These are phyloP conservation scores for Acropternis orthonyx DNA, from an alignment of 2,797 vertebrate genomes.

Conservation along the genomic window DNA sequence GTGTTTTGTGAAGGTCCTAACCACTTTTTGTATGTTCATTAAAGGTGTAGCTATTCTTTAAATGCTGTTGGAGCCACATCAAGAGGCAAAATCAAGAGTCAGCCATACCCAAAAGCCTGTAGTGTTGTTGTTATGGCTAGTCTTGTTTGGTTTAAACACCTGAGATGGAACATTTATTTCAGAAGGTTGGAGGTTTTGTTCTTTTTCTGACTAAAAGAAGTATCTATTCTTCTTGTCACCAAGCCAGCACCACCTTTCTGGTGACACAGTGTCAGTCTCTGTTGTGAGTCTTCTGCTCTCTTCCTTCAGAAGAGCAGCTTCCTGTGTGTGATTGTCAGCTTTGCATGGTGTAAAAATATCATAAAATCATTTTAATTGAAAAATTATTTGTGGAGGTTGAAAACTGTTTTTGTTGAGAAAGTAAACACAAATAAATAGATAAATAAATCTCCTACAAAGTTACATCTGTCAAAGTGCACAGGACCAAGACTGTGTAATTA, in stretches of 20 bases:
- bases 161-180: neutral
- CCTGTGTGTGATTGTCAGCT: neutral
- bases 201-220: neutral
- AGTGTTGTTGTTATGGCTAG: neutral
- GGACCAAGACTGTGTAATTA: neutral
- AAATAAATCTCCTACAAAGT: neutral
- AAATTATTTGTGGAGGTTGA: neutral
- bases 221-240: accelerated
- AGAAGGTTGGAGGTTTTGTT: neutral
- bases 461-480: neutral
- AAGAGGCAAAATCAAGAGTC: neutral
- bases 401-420: neutral
- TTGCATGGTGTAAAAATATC: accelerated
- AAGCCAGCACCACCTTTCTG: neutral
- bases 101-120: neutral
- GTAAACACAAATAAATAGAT: neutral
- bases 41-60: neutral
- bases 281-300: neutral
- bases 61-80: neutral
- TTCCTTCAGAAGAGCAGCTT: neutral
- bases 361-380: neutral
- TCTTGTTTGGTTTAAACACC: neutral
- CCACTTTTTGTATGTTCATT: neutral
- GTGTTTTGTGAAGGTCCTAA: neutral
- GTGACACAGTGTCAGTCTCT: neutral